Percentiles rank a stretch among this genome's conserved stretches.
phyloP scores from a whole-genome alignment of 2,797 vertebrate species.

The Mus minutoides region DNA sequence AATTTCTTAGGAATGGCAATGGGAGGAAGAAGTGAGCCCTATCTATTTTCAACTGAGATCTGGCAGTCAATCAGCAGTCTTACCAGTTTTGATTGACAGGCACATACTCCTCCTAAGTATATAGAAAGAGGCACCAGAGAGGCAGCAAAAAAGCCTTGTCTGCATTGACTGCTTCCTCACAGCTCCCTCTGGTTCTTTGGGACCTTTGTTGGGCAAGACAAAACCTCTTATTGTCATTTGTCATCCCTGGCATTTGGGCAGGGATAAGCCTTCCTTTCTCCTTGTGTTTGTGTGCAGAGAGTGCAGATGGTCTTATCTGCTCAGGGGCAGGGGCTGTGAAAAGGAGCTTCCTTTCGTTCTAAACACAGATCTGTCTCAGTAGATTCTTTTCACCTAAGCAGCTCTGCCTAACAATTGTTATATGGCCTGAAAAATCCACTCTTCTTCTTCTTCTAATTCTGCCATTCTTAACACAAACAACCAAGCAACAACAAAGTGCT shows the following conservation, averaged over 20 bases:
- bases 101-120: not conserved
- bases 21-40: not conserved
- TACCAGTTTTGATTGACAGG: not conserved
- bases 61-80: not conserved
- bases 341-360: not conserved
- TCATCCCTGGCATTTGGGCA: not conserved
- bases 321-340: conserved; percentile 12
- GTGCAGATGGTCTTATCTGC: not conserved
- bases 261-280: not conserved
- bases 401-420: not conserved
- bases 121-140: not conserved
- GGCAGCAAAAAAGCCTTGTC: not conserved
- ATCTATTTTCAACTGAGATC: not conserved
- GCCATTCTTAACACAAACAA: conserved; percentile 43
- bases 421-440: not conserved
- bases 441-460: conserved; percentile 18
- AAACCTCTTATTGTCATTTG: conserved; percentile 32
- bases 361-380: conserved; percentile 40
- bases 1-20: not conserved
- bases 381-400: conserved; percentile 18
- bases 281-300: not conserved
- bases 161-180: not conserved
- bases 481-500: not conserved
- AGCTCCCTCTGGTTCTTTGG: not conserved
- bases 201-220: conserved; percentile 17